Base-by-base conservation (phyloP, 2,113 vertebrate species). In the Mustela lutreola region DNA sequence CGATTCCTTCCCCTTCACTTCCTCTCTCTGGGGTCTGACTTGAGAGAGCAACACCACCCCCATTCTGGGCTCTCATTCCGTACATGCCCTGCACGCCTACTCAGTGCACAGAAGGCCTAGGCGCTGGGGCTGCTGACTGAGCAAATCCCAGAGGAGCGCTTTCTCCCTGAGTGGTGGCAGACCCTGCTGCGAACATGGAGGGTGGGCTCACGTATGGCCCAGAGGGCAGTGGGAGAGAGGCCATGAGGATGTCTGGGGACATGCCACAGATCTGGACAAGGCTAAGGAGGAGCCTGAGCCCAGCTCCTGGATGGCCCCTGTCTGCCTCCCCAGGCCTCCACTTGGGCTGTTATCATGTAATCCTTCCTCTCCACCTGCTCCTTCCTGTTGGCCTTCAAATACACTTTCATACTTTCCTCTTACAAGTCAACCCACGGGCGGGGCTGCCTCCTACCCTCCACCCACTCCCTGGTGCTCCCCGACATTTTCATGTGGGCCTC, bases 231-330 rank as follows among this genome's bases (percentile, higher is more conserved):
- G 28, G 7, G 45, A 31, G 28, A n/a, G 53, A 15, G 11, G 18
- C 26, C 45, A 3, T 1, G 24, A 26, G 28, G 10, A 28, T 1
- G 5, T 22, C 70, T 36, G 10, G 33, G 53, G 14, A 58, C 4
- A 7, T 0, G 0, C 3, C n/a, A 14, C 53, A 45, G 45, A 11
- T 9, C 3, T 2, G 79, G 5, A 31, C 14, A 0, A 0, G 6
- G n/a, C 36, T 1, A 11, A 42, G 18, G 15, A 12, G 19, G 33
- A 53, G 33, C 31, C 58, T 33, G 19, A 2, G 28, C 12, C 58
- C 67, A 50, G 45, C 56, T n/a, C 39, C 31, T 8, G 6, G 18
- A 48, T 15, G 42, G 26, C 67, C 18, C 15, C 15, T 11, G 1
- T 9, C 15, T 48, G 24, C 26, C 42, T 28, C 21, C 24, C 14